Base-by-base conservation (phyloP, 1,140 invertebrate genomes). In the Luehdorfia chinensis region DNA sequence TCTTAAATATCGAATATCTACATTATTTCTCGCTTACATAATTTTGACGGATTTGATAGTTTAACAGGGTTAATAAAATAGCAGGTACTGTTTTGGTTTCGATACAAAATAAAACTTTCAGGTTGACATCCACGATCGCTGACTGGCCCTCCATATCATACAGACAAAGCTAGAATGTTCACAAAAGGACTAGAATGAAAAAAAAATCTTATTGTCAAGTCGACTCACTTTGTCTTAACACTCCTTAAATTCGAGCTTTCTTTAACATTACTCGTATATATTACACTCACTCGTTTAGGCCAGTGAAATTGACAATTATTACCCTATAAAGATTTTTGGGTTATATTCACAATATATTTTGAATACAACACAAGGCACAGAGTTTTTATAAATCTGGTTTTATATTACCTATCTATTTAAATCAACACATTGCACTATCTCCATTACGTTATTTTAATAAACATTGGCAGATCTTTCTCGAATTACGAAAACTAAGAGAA, bases 331-430 rank as follows among this genome's bases (percentile, higher is more conserved):
- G 9, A 53, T 66, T 64, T 72, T 68, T 66, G 61, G 55, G 64
- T 74, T 66, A 60, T 62, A 73, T 61, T 53, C 45, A 64, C 66
- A 57, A 50, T 52, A 61, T 59, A 53, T 66, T 55, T 66, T 70
- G 61, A 75, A 74, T 80, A 77, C 58, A 80, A 80, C 71, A 55
- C 76, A 85, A 83, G 80, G 81, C 81, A 84, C 77, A 74, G 71
- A 62, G 63, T 76, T 72, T 59, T 51, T 59, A n/a, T 34, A n/a
- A 8, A 59, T 55, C 48, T 55, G 47, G 52, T 52, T 56, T 54
- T 39, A 49, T 45, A 55, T 64, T 49, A 64, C 50, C 53, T 65
- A 66, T 50, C 55, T 75, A 65, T 61, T 46, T 59, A 55, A 34
- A 63, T 45, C 37, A 54, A 59, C 19, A 56, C 50, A 69, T 66